Evolutionary conservation across 2,113 vertebrate species (phyloP), one percentile per base, ranked within the genome.

Genomic region (Syngnathus floridae): DNA sequence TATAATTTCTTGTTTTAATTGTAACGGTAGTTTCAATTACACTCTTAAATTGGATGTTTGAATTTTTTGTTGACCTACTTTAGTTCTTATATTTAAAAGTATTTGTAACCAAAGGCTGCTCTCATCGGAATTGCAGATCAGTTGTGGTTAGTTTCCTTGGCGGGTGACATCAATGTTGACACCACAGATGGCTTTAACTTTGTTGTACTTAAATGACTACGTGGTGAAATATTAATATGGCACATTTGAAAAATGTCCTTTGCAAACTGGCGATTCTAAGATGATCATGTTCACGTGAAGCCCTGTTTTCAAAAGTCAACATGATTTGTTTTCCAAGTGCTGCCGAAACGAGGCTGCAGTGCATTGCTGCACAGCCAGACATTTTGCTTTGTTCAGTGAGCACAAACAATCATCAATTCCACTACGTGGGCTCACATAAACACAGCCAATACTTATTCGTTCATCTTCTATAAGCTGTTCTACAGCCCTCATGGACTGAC

Each of bases 161-260:
- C 61, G 70, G 56, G 70, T 75, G 74, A 75, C 78, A 78, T 73
- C 62, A 71, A 68, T 78, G 68, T 74, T 80, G 72, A 82, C 73
- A 76, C 72, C 76, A 72, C 85, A 88, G 86, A 88, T 90, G 86
- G 84, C 82, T 83, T 75, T 36, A 75, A 75, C 70, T 75, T 85
- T 74, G 74, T 75, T 77, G 54, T 70, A 71, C 86, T 84, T 84
- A 76, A 83, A 83, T 75, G 75, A 74, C 71, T 78, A 83, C 52
- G 64, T 78, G 79, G 68, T 81, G 67, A 81, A 83, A 82, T 74
- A 81, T 74, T 67, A 56, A 45, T 26, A 74, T 77, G 83, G 77
- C 81, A 74, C 80, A 76, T 78, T 84, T 67, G 62, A 78, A 74
- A 54, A 73, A 67, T 64, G 63, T 66, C 65, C 43, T 35, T 3